Evolutionary conservation across 2,888 invertebrate species (phyloP).

Genomic region (Tipula helvola): DNA sequence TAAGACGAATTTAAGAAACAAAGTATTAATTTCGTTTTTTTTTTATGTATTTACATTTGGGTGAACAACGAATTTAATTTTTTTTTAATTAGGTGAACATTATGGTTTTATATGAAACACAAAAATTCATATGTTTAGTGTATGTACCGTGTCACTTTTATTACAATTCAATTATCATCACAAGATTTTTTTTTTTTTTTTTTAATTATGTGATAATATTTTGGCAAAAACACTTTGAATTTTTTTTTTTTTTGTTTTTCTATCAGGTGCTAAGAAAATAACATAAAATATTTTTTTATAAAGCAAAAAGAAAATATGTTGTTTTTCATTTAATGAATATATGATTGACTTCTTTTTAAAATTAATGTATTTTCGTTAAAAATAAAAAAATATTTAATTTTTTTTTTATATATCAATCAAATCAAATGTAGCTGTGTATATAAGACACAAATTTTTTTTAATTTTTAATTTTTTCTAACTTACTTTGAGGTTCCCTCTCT

Average conservation of each 20-base stretch:
- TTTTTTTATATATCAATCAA: neutral
- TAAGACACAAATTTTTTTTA: neutral
- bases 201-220: neutral
- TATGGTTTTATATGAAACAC: neutral
- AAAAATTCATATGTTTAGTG: neutral
- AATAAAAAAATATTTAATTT: neutral
- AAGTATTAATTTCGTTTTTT: neutral
- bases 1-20: neutral
- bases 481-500: constrained; percentile 4
- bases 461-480: no score
- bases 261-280: neutral
- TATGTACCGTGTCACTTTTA: neutral
- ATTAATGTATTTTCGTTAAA: neutral
- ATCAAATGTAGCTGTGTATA: neutral
- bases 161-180: neutral
- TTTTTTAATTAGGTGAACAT: neutral
- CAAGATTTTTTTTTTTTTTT: neutral
- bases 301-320: neutral
- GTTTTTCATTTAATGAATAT: neutral
- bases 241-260: neutral
- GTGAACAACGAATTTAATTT: neutral
- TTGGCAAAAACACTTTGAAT: neutral
- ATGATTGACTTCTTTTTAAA: neutral
- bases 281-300: neutral
- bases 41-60: neutral